These are phyloP conservation scores for Portevinia maculata DNA, from an alignment of 2,888 invertebrate genomes.

Conservation along the genomic window DNA sequence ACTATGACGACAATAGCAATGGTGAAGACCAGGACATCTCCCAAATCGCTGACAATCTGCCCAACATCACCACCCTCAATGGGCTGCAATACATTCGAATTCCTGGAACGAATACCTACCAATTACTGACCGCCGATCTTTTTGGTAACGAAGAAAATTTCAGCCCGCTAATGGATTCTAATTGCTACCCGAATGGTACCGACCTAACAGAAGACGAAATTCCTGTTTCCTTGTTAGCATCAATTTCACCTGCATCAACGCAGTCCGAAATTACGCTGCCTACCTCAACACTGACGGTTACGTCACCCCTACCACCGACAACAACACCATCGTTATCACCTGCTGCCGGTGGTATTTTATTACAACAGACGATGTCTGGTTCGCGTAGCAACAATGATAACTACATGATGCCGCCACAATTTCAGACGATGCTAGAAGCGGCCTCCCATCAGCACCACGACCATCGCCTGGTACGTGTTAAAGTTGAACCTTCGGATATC, in stretches of 20 bases:
- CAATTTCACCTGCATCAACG: slow-evolving; percentile 75
- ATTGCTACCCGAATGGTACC: slow-evolving; percentile 77
- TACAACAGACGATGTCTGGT: slow-evolving; percentile 75
- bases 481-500: slow-evolving; percentile 64
- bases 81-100: slow-evolving; percentile 86
- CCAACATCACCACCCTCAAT: slow-evolving; percentile 82
- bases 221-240: slow-evolving; percentile 83
- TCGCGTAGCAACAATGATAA: slow-evolving; percentile 62
- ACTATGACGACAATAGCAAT: slow-evolving; percentile 76
- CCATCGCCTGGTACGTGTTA: slow-evolving; percentile 56
- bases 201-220: slow-evolving; percentile 81
- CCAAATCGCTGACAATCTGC: slow-evolving; percentile 79
- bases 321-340: slow-evolving; percentile 78
- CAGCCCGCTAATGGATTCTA: slow-evolving; percentile 83
- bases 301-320: slow-evolving; percentile 46
- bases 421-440: slow-evolving; percentile 40
- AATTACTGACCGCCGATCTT: slow-evolving; percentile 85
- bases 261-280: slow-evolving; percentile 71
- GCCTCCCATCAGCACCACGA: slow-evolving; percentile 44
- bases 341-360: slow-evolving; percentile 81
- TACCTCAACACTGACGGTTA: slow-evolving; percentile 74
- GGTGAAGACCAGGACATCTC: slow-evolving; percentile 46
- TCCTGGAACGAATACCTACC: slow-evolving; percentile 86
- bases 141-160: slow-evolving; percentile 87
- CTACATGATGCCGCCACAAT: slow-evolving; percentile 66